phyloP scores from a whole-genome alignment of 1,140 invertebrate species.

The Zaprionus kolodkinae region DNA sequence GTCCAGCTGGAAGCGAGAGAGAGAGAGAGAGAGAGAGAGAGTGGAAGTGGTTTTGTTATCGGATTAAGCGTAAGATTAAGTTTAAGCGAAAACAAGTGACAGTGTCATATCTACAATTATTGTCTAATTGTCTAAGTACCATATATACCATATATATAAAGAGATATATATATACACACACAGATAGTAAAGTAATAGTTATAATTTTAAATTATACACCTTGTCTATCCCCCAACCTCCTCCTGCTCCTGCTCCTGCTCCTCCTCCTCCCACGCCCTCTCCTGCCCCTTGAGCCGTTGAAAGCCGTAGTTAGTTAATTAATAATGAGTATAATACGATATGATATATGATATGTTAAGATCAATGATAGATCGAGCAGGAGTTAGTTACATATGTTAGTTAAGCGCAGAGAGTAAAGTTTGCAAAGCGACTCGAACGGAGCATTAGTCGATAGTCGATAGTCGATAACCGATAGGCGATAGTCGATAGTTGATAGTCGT shows the following conservation, averaged over 20 bases:
- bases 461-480: not conserved
- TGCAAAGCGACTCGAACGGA: constrained; percentile 30
- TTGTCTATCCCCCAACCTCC: not conserved
- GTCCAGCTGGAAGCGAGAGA: constrained; percentile 40
- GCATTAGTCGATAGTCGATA: constrained; percentile 8
- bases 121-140: constrained; percentile 42
- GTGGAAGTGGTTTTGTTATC: constrained; percentile 51
- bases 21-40: constrained; percentile 1
- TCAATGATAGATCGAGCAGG: constrained; percentile 17
- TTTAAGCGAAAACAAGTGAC: constrained; percentile 71
- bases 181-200: constrained; percentile 37
- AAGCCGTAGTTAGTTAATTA: constrained; percentile 53
- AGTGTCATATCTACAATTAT: constrained; percentile 82
- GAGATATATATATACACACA: constrained; percentile 21
- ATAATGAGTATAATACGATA: constrained; percentile 13
- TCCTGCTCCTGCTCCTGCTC: too few species aligned
- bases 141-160: constrained; percentile 35
- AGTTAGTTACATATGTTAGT: not conserved
- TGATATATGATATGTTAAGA: not conserved
- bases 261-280: not conserved
- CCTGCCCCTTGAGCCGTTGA: constrained; percentile 28
- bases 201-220: constrained; percentile 39
- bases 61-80: constrained; percentile 49
- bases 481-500: constrained; percentile 22
- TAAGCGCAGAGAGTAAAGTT: constrained; percentile 24